Conservation (phyloP, 2,113 vertebrate genomes). For the Phylloscopus trochiloides region DNA sequence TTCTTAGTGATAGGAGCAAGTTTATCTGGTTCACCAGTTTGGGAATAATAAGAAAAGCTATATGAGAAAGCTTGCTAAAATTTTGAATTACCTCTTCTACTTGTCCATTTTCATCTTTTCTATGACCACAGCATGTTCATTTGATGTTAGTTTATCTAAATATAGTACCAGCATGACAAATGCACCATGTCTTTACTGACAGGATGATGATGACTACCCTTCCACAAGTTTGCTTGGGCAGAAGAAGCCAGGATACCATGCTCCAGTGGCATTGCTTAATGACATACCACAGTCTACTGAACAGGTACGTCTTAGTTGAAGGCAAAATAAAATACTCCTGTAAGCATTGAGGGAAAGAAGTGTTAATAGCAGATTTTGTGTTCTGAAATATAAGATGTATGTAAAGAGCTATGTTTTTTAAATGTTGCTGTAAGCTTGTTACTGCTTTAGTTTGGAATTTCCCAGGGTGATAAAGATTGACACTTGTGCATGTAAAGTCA, state of each 20-base stretch:
- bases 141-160: not conserved
- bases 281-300: constrained; percentile 97
- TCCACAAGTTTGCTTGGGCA: constrained; percentile 92
- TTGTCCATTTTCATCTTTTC: not conserved
- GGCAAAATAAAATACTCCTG: not conserved
- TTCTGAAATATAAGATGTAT: not conserved
- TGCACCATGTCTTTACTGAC: not conserved
- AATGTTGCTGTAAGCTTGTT: not conserved
- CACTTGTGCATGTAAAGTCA: not conserved
- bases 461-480: not conserved
- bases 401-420: not conserved
- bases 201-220: constrained; percentile 97
- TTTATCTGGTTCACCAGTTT: not conserved
- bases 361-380: not conserved
- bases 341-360: not conserved
- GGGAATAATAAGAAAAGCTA: not conserved
- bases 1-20: not conserved
- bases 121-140: not conserved
- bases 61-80: not conserved
- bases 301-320: constrained; percentile 73
- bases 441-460: not conserved
- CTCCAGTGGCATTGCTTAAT: constrained; percentile 95
- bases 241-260: constrained; percentile 97
- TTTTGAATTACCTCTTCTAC: not conserved
- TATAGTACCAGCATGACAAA: not conserved